These are phyloP conservation scores for Frankliniella intonsa DNA, from an alignment of 2,888 invertebrate species.

Conservation along the genomic window DNA sequence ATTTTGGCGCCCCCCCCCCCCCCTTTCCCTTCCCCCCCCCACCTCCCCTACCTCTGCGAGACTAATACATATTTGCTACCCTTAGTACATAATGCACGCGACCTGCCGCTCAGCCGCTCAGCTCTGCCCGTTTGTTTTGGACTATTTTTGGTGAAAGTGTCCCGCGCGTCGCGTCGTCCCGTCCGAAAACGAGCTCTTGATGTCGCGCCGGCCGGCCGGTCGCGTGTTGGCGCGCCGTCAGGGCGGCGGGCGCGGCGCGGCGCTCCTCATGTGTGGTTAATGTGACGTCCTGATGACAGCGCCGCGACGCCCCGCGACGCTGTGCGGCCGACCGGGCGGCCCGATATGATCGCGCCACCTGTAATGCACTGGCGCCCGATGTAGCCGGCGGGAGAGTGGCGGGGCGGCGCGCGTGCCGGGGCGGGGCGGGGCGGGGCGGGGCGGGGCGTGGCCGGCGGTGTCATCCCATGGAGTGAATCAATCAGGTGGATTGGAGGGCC, in stretches of 20 bases:
- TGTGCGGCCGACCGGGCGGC: neutral
- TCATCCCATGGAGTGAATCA: neutral
- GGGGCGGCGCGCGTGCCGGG: neutral
- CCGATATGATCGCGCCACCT: neutral
- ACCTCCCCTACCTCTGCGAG: too few relatives aligned
- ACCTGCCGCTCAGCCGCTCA: neutral
- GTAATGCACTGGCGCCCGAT: neutral
- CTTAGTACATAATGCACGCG: neutral
- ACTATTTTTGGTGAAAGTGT: neutral
- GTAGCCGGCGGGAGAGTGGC: neutral
- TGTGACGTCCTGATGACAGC: constrained; percentile 16
- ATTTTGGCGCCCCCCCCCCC: neutral
- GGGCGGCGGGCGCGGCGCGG: neutral
- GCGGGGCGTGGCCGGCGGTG: neutral
- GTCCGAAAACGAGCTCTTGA: neutral
- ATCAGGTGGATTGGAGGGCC: neutral
- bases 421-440: neutral
- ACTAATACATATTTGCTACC: too few relatives aligned
- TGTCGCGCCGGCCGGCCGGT: neutral
- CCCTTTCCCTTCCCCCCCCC: too few relatives aligned
- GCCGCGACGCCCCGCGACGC: neutral
- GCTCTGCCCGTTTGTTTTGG: neutral
- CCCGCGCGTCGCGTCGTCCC: neutral
- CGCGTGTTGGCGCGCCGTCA: neutral
- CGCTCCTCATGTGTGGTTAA: neutral